Conservation (phyloP, 1,140 invertebrate genomes). For the Cydia pomonella region DNA sequence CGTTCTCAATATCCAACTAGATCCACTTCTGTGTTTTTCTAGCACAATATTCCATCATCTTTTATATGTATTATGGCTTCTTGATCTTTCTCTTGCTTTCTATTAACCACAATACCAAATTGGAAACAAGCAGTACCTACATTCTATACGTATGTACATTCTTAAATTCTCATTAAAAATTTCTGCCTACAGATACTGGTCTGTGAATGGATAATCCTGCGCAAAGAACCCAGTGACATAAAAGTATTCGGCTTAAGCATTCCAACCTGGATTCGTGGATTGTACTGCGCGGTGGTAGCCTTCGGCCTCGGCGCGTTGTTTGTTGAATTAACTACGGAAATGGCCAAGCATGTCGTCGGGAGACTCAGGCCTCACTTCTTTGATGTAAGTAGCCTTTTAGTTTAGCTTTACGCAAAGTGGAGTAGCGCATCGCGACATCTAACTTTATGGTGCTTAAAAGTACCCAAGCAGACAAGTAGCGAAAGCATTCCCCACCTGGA, state of each 20-base stretch:
- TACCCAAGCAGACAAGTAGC: conserved; percentile 38
- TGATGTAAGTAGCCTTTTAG: conserved; percentile 73
- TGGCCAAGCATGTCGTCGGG: conserved; percentile 95
- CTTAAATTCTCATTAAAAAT: background rate
- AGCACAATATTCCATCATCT: no score
- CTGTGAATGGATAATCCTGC: conserved; percentile 82
- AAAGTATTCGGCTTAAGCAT: conserved; percentile 80
- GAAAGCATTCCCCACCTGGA: conserved; percentile 83
- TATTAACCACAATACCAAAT: no score
- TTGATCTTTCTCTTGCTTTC: no score
- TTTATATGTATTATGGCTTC: no score
- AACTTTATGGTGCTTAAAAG: no score
- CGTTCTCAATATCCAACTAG: no score
- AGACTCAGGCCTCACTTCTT: conserved; percentile 96
- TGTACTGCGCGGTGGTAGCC: conserved; percentile 86
- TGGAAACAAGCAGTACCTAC: no score
- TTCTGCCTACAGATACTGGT: conserved; percentile 81
- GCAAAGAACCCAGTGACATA: conserved; percentile 63
- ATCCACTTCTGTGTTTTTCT: no score
- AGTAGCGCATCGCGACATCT: no score
- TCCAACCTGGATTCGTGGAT: conserved; percentile 85
- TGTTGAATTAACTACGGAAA: conserved; percentile 90
- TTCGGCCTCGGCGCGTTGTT: conserved; percentile 91
- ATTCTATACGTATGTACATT: no score
- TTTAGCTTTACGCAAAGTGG: background rate